Conservation (phyloP, 2,797 vertebrate genomes). For the Clarias pachynema region DNA sequence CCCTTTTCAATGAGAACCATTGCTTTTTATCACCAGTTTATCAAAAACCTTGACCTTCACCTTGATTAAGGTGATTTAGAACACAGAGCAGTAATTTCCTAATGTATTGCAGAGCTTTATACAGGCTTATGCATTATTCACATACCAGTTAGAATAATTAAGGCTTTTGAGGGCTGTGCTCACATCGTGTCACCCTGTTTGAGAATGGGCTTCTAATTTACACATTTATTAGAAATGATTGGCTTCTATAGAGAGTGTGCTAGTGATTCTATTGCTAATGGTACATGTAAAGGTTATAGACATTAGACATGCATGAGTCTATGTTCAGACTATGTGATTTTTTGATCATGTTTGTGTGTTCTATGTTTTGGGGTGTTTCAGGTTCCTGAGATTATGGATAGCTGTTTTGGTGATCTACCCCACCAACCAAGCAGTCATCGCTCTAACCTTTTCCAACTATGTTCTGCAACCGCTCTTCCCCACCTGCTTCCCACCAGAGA, state of each 20-base stretch:
- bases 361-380: conserved; percentile 55
- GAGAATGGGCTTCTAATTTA: neutral
- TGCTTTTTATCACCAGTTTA: neutral
- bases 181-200: neutral
- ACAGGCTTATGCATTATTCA: conserved; percentile 24
- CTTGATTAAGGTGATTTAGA: neutral
- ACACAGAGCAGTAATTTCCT: neutral
- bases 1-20: neutral
- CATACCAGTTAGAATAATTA: conserved; percentile 7
- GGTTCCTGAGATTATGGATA: conserved; percentile 91
- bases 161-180: neutral
- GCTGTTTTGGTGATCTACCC: conserved; percentile 93
- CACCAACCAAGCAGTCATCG: conserved; percentile 94
- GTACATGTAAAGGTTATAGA: neutral
- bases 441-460: conserved; percentile 92
- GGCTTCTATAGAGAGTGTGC: neutral
- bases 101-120: conserved; percentile 1
- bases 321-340: neutral
- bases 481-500: conserved; percentile 87
- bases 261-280: neutral
- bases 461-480: conserved; percentile 90
- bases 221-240: neutral
- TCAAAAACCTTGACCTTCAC: neutral
- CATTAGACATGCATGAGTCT: neutral
- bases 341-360: neutral